phyloP scores from a whole-genome alignment of 1,140 invertebrate species.

The Asbolus verrucosus region DNA sequence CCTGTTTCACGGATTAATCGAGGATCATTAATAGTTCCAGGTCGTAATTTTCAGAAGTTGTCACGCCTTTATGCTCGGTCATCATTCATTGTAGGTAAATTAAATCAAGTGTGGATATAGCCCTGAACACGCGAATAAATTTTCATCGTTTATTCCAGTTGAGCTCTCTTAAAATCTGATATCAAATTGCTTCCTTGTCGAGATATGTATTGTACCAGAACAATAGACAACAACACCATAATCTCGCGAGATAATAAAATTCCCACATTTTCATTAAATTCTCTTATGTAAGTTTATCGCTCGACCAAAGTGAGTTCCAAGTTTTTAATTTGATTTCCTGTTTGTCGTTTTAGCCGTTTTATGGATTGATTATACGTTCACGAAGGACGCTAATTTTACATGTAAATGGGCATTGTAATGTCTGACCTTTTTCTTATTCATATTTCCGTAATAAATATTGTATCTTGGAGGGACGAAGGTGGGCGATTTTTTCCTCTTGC shows the following conservation, averaged over 20 bases:
- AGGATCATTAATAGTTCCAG: neutral
- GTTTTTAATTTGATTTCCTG: slow-evolving; percentile 26
- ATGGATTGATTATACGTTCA: neutral
- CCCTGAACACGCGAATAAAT: slow-evolving; percentile 17
- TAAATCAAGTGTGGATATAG: slow-evolving; percentile 4
- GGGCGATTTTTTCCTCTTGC: slow-evolving; percentile 12
- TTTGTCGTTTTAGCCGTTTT: slow-evolving; percentile 4
- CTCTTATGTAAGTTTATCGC: slow-evolving; percentile 11
- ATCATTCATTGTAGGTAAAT: neutral
- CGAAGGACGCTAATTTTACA: slow-evolving; percentile 26
- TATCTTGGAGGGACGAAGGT: slow-evolving; percentile 4
- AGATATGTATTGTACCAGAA: slow-evolving; percentile 34
- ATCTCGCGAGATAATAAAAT: slow-evolving; percentile 41
- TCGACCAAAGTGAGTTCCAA: neutral
- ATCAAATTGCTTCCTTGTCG: slow-evolving; percentile 37
- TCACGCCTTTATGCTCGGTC: neutral
- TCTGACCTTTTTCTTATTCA: slow-evolving; percentile 20
- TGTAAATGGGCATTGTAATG: slow-evolving; percentile 18
- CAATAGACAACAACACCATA: slow-evolving; percentile 35
- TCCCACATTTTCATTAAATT: slow-evolving; percentile 42
- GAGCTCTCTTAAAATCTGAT: slow-evolving; percentile 30
- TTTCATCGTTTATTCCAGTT: slow-evolving; percentile 28
- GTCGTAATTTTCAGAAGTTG: neutral
- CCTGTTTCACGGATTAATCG: too few relatives aligned
- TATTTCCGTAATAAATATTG: slow-evolving; percentile 26